Conservation (phyloP, 53 echinoderm and acorn worm genomes). For the Mesocentrotus franciscanus region DNA sequence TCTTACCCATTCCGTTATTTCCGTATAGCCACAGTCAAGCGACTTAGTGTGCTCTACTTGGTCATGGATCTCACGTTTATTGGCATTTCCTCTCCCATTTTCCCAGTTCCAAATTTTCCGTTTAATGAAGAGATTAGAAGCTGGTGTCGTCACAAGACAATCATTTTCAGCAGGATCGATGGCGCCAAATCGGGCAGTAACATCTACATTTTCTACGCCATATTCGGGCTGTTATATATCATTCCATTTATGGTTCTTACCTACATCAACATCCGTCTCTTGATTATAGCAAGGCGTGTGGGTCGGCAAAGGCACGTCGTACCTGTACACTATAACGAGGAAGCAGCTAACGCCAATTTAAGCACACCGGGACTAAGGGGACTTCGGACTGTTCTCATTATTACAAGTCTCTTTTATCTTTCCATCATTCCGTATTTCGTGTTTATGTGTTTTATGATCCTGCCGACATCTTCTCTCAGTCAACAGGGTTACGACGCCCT, state of each 20-base stretch:
- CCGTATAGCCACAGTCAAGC: neutral
- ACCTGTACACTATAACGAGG: neutral
- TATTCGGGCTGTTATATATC: neutral
- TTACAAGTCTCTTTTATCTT: conserved; percentile 36
- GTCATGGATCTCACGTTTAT: neutral
- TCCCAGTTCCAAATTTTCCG: neutral
- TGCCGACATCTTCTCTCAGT: neutral
- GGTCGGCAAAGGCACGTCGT: neutral
- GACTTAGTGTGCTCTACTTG: neutral
- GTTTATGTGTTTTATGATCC: neutral
- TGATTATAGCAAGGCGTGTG: neutral
- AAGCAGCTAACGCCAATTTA: neutral
- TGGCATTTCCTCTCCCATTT: neutral
- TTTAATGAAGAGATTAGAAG: neutral
- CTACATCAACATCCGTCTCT: conserved; percentile 15
- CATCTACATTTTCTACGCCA: neutral
- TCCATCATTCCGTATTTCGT: conserved; percentile 1
- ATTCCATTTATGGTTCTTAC: neutral
- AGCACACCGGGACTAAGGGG: neutral
- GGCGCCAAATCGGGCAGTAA: neutral
- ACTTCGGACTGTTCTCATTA: conserved; percentile 33
- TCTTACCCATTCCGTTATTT: neutral
- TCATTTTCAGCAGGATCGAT: neutral
- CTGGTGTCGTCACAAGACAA: neutral
- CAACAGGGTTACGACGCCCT: neutral